A percentile compares a stretch with the other conserved stretches of the same genome.
phyloP scores from a whole-genome alignment of 2,888 invertebrate species.

The Drosophila subquinaria region DNA sequence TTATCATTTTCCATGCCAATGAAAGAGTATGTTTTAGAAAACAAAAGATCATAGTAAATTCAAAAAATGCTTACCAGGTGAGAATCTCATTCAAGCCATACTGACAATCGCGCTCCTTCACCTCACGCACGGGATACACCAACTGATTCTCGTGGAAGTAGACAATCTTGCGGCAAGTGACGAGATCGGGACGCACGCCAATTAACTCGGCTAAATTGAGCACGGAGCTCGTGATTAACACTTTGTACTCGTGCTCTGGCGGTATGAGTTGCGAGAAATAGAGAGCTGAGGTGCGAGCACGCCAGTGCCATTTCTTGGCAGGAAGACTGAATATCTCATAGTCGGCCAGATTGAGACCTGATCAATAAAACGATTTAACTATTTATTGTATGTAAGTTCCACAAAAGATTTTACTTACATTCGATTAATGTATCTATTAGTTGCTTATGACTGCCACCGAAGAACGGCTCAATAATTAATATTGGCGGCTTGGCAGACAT shows the following conservation, averaged over 20 bases:
- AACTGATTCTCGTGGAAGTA: slow-evolving; percentile 93
- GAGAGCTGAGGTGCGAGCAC: slow-evolving; percentile 89
- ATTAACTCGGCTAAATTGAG: slow-evolving; percentile 90
- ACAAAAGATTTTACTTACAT: slow-evolving; percentile 72
- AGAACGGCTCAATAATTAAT: slow-evolving; percentile 90
- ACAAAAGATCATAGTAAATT: too few species aligned
- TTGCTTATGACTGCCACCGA: slow-evolving; percentile 90
- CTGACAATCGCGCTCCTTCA: slow-evolving; percentile 90
- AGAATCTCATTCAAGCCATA: slow-evolving; percentile 91
- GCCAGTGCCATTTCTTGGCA: slow-evolving; percentile 93
- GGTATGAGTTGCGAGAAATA: slow-evolving; percentile 88
- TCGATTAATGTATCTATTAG: slow-evolving; percentile 87
- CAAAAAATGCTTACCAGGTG: slow-evolving; percentile 86
- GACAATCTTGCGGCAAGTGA: slow-evolving; percentile 88
- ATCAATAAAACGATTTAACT: background rate
- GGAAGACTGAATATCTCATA: slow-evolving; percentile 87
- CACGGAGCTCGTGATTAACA: slow-evolving; percentile 89
- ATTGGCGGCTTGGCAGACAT: slow-evolving; percentile 82
- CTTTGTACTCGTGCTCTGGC: slow-evolving; percentile 86
- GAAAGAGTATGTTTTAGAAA: too few species aligned
- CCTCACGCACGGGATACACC: slow-evolving; percentile 89
- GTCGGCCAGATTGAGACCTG: slow-evolving; percentile 82
- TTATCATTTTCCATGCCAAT: too few species aligned
- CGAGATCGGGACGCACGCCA: slow-evolving; percentile 89
- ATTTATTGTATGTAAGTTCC: background rate